Evolutionary conservation across 1,140 invertebrate genomes (phyloP).

Genomic region (Lysiphlebus fabarum): DNA sequence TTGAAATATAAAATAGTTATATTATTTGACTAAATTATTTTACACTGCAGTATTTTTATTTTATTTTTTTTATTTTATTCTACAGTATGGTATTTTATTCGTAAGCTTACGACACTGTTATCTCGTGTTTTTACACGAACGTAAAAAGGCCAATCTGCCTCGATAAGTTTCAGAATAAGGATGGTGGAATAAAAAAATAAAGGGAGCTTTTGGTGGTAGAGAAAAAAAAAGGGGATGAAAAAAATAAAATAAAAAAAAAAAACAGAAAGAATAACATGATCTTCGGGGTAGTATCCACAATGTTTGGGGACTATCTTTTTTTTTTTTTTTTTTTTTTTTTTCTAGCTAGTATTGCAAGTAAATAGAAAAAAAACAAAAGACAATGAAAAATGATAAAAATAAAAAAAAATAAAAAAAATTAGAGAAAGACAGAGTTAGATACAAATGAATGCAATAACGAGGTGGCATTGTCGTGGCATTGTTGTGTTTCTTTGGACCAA

Average conservation of each 20-base stretch:
- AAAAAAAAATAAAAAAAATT: conserved; percentile 23
- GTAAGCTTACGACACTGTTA: conserved; percentile 26
- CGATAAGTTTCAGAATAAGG: conserved; percentile 28
- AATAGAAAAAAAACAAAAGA: conserved; percentile 3
- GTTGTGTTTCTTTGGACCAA: conserved; percentile 29
- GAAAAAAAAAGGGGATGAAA: background rate
- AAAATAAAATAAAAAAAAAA: background rate
- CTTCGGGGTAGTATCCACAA: background rate
- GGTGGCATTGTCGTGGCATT: conserved; percentile 34
- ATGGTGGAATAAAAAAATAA: conserved; percentile 8
- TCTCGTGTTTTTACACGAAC: conserved; percentile 33
- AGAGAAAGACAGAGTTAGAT: conserved; percentile 16
- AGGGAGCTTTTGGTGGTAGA: conserved; percentile 3
- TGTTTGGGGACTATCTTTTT: background rate
- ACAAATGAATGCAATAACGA: conserved; percentile 37
- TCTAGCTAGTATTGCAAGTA: background rate
- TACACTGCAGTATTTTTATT: too few relatives aligned
- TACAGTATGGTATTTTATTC: conserved; percentile 18
- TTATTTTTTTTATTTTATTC: background rate
- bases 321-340: conserved; percentile 12
- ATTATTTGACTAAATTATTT: conserved; percentile 10
- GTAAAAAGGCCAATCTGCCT: conserved; percentile 35
- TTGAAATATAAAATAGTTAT: conserved; percentile 4
- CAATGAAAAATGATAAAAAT: conserved; percentile 14
- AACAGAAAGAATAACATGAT: conserved; percentile 5